Percentiles rank a stretch among this genome's conserved stretches.
Conservation (phyloP, 2,113 vertebrate genomes). For the Microtus oregoni region DNA sequence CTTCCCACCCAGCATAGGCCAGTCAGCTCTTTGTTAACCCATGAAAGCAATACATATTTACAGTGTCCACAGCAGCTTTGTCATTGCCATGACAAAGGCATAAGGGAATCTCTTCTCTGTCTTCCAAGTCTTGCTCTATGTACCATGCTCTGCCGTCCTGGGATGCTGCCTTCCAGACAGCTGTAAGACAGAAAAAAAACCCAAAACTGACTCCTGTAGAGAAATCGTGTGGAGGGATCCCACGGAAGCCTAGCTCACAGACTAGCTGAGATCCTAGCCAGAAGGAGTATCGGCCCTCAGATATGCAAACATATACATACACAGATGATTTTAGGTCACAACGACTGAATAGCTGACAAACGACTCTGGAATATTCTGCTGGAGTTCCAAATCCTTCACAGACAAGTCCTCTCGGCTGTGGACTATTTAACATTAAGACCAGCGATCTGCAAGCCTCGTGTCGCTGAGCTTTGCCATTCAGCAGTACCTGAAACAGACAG, state of each 20-base stretch:
- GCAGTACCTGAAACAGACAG: neutral
- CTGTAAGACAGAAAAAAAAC: neutral
- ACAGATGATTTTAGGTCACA: neutral
- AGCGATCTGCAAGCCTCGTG: neutral
- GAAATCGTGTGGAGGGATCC: neutral
- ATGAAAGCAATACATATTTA: too few species aligned
- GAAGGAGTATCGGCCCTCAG: neutral
- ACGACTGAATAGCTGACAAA: neutral
- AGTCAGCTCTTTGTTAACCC: too few species aligned
- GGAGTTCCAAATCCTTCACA: neutral
- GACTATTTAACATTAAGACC: neutral
- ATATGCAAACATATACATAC: neutral
- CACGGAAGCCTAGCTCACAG: neutral
- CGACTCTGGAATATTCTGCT: neutral
- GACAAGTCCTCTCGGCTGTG: neutral
- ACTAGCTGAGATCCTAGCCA: neutral
- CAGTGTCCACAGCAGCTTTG: neutral
- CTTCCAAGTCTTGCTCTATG: neutral
- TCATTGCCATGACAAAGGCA: neutral
- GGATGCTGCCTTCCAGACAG: neutral
- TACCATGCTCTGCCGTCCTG: neutral
- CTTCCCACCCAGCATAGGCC: too few species aligned
- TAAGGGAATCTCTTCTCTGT: too few species aligned
- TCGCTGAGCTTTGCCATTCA: fast-evolving
- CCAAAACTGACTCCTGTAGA: neutral